A percentile compares a stretch with the other conserved stretches of the same genome.
phyloP scores from a whole-genome alignment of 2,888 invertebrate genomes.

The Deilephila elpenor region DNA sequence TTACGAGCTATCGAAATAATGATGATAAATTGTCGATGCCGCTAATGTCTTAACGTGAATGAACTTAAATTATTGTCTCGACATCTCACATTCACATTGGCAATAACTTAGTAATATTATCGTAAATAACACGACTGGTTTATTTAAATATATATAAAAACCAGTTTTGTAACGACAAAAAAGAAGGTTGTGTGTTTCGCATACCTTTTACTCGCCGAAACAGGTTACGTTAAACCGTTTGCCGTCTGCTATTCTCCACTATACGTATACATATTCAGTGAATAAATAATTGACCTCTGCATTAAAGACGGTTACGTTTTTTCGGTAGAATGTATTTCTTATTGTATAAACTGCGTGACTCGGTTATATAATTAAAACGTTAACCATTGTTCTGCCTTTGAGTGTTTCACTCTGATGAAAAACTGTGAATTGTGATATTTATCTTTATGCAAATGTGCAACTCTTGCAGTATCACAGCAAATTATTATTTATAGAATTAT shows the following conservation, averaged over 20 bases:
- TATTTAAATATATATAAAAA: constrained; percentile 33
- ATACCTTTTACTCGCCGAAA: constrained; percentile 66
- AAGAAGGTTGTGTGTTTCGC: constrained; percentile 64
- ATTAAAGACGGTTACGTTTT: constrained; percentile 38
- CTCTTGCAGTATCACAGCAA: not conserved
- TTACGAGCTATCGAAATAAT: constrained; percentile 24
- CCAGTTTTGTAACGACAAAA: constrained; percentile 52
- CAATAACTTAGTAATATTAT: constrained; percentile 38
- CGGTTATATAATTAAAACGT: constrained; percentile 2
- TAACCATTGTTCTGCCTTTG: constrained; percentile 17
- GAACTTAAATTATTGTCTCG: constrained; percentile 37
- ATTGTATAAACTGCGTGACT: constrained; percentile 4
- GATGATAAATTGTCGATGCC: constrained; percentile 24
- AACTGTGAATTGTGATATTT: not conserved
- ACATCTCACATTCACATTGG: constrained; percentile 35
- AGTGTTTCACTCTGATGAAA: constrained; percentile 15
- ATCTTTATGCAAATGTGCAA: constrained; percentile 19
- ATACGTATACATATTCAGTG: constrained; percentile 73
- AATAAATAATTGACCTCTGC: constrained; percentile 70
- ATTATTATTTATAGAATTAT: constrained; percentile 8
- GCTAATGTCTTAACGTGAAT: constrained; percentile 35
- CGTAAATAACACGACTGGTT: constrained; percentile 32
- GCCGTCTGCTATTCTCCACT: constrained; percentile 61
- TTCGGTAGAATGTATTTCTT: constrained; percentile 23
- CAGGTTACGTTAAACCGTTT: constrained; percentile 66